Conservation (phyloP, 2,113 vertebrate species). For the Misgurnus mizolepis region DNA sequence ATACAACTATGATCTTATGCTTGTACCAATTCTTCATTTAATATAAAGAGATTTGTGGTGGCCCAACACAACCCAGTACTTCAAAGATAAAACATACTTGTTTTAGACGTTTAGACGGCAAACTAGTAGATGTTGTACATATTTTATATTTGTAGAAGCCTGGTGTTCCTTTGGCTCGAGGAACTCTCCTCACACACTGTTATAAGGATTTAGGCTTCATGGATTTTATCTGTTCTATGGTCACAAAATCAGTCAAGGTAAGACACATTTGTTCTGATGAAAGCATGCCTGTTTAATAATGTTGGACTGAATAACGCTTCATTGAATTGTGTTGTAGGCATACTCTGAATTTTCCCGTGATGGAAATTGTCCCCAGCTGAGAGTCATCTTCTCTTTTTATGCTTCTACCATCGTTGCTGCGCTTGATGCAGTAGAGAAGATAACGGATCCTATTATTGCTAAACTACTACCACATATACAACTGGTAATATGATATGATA, state of each 20-base stretch:
- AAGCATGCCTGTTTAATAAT: background rate
- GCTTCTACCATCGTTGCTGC: conserved; percentile 85
- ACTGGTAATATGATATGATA: conserved; percentile 73
- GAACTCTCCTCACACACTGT: conserved; percentile 89
- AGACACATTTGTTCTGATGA: background rate
- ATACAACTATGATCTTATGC: background rate
- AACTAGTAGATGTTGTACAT: background rate
- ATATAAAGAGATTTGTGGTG: too few species aligned
- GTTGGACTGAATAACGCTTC: background rate
- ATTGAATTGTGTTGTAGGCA: conserved; percentile 69
- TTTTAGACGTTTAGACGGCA: too few species aligned
- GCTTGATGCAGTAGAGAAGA: conserved; percentile 75
- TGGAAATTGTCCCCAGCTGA: conserved; percentile 75
- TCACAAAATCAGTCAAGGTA: conserved; percentile 88
- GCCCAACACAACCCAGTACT: too few species aligned
- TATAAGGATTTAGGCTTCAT: conserved; percentile 93
- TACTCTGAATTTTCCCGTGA: conserved; percentile 72
- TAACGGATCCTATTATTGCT: conserved; percentile 82
- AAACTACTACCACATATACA: conserved; percentile 92
- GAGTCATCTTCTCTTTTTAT: conserved; percentile 93
- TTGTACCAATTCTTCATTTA: too few species aligned
- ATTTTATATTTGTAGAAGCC: conserved; percentile 76
- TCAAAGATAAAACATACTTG: too few species aligned
- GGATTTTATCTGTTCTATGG: conserved; percentile 93
- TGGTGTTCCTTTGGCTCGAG: conserved; percentile 87